A percentile compares a stretch with the other conserved stretches of the same genome.
Evolutionary conservation across 1,140 invertebrate genomes (phyloP).

Genomic region (Plectrocnemia conspersa): DNA sequence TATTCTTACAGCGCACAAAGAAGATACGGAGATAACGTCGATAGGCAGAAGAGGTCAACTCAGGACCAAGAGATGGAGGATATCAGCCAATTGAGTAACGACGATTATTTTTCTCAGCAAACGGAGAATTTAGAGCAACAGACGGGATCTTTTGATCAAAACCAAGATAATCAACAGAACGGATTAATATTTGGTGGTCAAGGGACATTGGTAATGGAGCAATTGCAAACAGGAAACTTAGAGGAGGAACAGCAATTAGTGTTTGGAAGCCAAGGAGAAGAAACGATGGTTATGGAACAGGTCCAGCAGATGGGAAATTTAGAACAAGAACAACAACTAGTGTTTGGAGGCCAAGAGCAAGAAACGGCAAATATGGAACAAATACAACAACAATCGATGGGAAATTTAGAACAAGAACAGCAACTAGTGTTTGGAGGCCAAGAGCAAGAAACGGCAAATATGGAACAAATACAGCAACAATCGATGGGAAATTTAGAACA

Average conservation of each 20-base stretch:
- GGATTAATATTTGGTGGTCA: too few relatives aligned
- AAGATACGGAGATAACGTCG: constrained; percentile 21
- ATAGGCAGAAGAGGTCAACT: constrained; percentile 12
- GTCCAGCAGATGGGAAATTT: constrained; percentile 2
- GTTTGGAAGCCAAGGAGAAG: constrained; percentile 2
- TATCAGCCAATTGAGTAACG: constrained; percentile 31
- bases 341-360: neutral
- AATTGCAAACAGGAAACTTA: constrained; percentile 10
- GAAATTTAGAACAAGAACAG: neutral
- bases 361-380: neutral
- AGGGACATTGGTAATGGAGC: neutral
- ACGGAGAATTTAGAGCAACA: constrained; percentile 24
- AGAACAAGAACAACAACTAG: neutral
- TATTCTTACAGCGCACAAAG: constrained; percentile 34
- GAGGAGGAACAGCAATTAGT: constrained; percentile 11
- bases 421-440: too few relatives aligned
- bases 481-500: neutral
- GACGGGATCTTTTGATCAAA: neutral
- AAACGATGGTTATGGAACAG: neutral
- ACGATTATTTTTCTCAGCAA: constrained; percentile 31
- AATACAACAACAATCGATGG: constrained; percentile 9
- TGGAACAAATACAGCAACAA: neutral
- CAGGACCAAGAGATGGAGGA: constrained; percentile 18
- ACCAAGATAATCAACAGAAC: neutral
- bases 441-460: neutral